Base-by-base conservation (phyloP, 2,888 invertebrate species). In the Thymelicus acteon region DNA sequence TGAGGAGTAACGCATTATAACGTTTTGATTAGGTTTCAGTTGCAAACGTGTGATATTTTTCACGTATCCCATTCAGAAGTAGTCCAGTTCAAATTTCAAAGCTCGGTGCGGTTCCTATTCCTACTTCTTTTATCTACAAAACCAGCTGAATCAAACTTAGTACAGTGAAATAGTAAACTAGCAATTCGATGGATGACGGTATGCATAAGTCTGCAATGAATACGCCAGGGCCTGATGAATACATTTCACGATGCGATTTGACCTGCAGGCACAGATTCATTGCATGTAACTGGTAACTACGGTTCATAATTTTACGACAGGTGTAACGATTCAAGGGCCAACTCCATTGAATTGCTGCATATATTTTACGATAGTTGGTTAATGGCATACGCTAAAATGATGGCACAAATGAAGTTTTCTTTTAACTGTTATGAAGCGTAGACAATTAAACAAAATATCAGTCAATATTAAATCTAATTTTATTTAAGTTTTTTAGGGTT, bases 171-270 rank as follows among this genome's bases (percentile, higher is more conserved):
- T 52, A 39, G 58, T 39, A 61, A 31, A 48, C 31, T n/a, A 31
- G 37, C 48, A n/a, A 8, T 48, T 31, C 62, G 37, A 48, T 48
- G 3, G 47, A 8, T 13, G 12, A 47, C 44, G 44, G 60, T 44
- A 44, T 19, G 44, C 44, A 62, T 58, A 19, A 31, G 48, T 48
- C n/a, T 48, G 24, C 37, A 31, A 62, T 31, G 62, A 44, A 61
- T 61, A 61, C 24, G 61, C 47, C 47, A 62, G 48, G 31, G 6
- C 10, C 13, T 31, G 62, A 62, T 31, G 62, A 62, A 62, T 62
- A 62, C 47, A 47, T 62, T 62, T 47, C 44, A 61, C 48, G 62
- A 62, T 48, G 13, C 31, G 31, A 7, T 39, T 39, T 7, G 37
- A 44, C 48, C 48, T 44, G 15, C 48, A 62, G 48, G 31, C 62